phyloP scores from a whole-genome alignment of 2,113 vertebrate species.

The Xiphorhynchus elegans region DNA sequence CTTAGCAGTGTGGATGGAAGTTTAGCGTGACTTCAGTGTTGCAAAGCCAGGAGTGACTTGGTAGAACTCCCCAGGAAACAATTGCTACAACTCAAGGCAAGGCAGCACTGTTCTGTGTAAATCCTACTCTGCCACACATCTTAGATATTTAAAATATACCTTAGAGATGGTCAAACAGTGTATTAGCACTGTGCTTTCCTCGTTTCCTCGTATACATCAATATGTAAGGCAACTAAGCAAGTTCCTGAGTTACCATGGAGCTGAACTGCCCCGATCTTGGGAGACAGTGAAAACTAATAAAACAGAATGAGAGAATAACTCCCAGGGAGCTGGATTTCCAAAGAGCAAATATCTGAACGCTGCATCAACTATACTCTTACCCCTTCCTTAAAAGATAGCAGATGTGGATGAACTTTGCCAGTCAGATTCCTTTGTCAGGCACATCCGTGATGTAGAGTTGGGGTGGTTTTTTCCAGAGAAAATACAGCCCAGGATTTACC shows the following conservation, averaged over 20 bases:
- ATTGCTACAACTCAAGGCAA: not conserved
- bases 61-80: not conserved
- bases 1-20: not conserved
- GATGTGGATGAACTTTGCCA: slow-evolving; percentile 14
- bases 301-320: slow-evolving; percentile 28
- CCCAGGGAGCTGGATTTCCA: slow-evolving; percentile 47
- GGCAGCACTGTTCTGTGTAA: not conserved
- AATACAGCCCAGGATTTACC: not conserved
- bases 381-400: not conserved
- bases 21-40: not conserved
- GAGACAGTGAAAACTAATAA: slow-evolving; percentile 62
- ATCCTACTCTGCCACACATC: not conserved
- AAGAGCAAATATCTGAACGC: not conserved
- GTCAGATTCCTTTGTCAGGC: not conserved
- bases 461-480: not conserved
- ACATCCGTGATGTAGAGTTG: not conserved
- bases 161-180: not conserved
- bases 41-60: not conserved
- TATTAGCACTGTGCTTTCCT: not conserved
- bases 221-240: not conserved
- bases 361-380: not conserved
- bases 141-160: not conserved
- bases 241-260: slow-evolving; percentile 60
- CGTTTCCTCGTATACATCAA: slow-evolving; percentile 12
- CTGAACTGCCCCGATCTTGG: slow-evolving; percentile 8